phyloP scores from a whole-genome alignment of 2,797 vertebrate species.

The Apodemus agrarius region DNA sequence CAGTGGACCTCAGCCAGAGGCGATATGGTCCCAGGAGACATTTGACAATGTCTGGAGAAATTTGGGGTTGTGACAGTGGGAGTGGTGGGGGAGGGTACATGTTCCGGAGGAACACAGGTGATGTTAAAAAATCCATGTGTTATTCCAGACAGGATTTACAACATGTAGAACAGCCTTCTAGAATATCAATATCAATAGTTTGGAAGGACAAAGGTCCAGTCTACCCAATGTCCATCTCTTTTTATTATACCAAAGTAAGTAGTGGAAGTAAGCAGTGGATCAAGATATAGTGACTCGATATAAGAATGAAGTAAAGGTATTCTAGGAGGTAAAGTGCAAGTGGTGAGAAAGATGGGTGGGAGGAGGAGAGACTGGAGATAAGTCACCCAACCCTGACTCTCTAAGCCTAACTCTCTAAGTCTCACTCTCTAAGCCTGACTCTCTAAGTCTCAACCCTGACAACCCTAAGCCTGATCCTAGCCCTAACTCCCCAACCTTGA shows the following conservation, averaged over 20 bases:
- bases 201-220: background rate
- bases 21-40: background rate
- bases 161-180: too few relatives aligned
- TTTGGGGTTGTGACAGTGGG: background rate
- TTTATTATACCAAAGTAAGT: background rate
- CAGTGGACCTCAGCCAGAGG: slow-evolving; percentile 11
- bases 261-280: background rate
- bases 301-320: background rate
- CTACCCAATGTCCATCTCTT: background rate
- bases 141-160: background rate
- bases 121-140: background rate
- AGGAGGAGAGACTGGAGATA: background rate
- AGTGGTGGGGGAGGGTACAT: background rate
- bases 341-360: background rate
- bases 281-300: background rate
- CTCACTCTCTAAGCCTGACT: background rate
- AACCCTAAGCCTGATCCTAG: background rate
- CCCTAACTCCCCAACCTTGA: background rate
- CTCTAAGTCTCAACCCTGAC: too few relatives aligned
- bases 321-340: background rate
- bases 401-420: too few relatives aligned
- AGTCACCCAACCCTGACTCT: background rate
- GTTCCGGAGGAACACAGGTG: fast-evolving
- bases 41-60: background rate
- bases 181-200: background rate